Evolutionary conservation across 2,797 vertebrate species (phyloP).

Genomic region (Acridotheres tristis): DNA sequence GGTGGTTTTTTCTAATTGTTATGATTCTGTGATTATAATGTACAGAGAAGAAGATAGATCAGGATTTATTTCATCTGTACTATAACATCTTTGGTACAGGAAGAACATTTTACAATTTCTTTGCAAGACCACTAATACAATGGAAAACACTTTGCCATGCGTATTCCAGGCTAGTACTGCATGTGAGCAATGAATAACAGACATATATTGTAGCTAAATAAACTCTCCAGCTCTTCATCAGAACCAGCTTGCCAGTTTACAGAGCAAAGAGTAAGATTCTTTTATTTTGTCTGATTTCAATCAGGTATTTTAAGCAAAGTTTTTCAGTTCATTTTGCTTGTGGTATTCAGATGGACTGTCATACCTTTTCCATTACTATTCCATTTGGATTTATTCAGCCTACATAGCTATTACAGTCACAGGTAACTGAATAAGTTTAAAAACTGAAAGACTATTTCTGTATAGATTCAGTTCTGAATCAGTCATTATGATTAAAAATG

Average conservation of each 20-base stretch:
- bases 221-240: background rate
- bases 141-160: background rate
- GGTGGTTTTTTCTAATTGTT: background rate
- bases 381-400: background rate
- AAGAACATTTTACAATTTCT: background rate
- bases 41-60: background rate
- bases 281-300: background rate
- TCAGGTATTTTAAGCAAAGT: background rate
- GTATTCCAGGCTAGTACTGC: background rate
- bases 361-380: background rate
- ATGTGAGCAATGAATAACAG: background rate
- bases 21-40: background rate
- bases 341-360: background rate
- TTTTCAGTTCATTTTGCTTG: background rate
- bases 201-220: background rate
- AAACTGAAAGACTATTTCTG: background rate
- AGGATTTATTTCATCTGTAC: background rate
- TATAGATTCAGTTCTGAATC: background rate
- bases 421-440: background rate
- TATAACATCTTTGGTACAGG: background rate
- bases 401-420: background rate
- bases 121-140: background rate
- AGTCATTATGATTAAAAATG: background rate
- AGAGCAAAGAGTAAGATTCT: background rate
- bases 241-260: background rate